phyloP scores from a whole-genome alignment of 92 coral and sea anemone species.

The Epizoanthus fatuus region DNA sequence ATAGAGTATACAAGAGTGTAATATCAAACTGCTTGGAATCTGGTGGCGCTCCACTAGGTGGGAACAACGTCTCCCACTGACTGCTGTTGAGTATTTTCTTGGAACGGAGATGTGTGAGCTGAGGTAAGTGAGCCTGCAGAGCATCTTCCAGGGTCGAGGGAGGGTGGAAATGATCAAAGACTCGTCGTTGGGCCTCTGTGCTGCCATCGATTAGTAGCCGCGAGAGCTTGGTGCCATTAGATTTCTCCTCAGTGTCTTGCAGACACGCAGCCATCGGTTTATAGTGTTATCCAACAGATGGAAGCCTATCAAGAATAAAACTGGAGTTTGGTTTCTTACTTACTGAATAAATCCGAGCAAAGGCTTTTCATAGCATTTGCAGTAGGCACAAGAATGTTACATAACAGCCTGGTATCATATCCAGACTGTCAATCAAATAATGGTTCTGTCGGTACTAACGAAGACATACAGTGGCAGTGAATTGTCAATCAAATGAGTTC shows the following conservation, averaged over 20 bases:
- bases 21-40: conserved; percentile 48
- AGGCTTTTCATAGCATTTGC: too few relatives aligned
- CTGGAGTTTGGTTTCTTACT: too few relatives aligned
- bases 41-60: conserved; percentile 33
- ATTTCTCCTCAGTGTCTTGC: conserved; percentile 26
- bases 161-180: conserved; percentile 40
- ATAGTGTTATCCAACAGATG: too few relatives aligned
- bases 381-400: too few relatives aligned
- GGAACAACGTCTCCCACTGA: conserved; percentile 52
- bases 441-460: too few relatives aligned
- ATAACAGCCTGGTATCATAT: too few relatives aligned
- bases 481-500: too few relatives aligned
- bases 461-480: too few relatives aligned
- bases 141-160: conserved; percentile 24
- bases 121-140: conserved; percentile 27
- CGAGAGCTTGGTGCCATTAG: conserved; percentile 39
- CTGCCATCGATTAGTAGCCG: conserved; percentile 48
- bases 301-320: too few relatives aligned
- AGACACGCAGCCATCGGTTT: conserved; percentile 25
- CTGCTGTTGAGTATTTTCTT: conserved; percentile 23
- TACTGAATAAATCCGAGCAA: too few relatives aligned
- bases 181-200: conserved; percentile 30
- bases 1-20: conserved; percentile 32
- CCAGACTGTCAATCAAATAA: too few relatives aligned
- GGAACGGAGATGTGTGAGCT: conserved; percentile 29